Conservation (phyloP, 2,888 invertebrate genomes). For the Spialia ferax region DNA sequence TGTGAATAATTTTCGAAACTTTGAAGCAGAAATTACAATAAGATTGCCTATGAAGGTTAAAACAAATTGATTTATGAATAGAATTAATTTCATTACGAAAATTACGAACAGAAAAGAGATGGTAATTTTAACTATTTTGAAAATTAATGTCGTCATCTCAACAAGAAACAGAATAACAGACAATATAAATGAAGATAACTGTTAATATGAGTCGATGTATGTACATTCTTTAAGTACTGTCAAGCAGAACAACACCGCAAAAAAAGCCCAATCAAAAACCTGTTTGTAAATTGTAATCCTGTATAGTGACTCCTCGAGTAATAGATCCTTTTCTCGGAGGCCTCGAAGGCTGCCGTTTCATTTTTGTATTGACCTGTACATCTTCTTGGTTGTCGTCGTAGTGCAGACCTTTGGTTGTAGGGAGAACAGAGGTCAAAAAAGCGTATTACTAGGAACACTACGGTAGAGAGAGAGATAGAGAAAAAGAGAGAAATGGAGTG, state of each 20-base stretch:
- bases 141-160: no score
- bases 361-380: conserved; percentile 64
- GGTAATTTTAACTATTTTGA: no score
- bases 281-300: conserved; percentile 75
- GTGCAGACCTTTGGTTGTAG: conserved; percentile 88
- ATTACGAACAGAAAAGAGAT: no score
- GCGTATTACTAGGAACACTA: conserved; percentile 24
- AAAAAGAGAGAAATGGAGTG: neutral
- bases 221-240: neutral
- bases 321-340: conserved; percentile 93
- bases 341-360: conserved; percentile 87
- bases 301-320: conserved; percentile 82
- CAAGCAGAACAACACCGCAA: conserved; percentile 15
- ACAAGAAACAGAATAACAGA: no score
- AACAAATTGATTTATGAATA: no score
- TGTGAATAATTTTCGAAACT: no score
- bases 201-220: neutral
- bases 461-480: neutral
- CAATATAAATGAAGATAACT: no score
- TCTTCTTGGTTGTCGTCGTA: conserved; percentile 92
- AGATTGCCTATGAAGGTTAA: no score
- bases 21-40: no score
- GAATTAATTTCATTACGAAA: no score
- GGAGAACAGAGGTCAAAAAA: conserved; percentile 46
- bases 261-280: conserved; percentile 55